Conservation (phyloP, 2,797 vertebrate genomes). For the Petrocephalus sullivani region DNA sequence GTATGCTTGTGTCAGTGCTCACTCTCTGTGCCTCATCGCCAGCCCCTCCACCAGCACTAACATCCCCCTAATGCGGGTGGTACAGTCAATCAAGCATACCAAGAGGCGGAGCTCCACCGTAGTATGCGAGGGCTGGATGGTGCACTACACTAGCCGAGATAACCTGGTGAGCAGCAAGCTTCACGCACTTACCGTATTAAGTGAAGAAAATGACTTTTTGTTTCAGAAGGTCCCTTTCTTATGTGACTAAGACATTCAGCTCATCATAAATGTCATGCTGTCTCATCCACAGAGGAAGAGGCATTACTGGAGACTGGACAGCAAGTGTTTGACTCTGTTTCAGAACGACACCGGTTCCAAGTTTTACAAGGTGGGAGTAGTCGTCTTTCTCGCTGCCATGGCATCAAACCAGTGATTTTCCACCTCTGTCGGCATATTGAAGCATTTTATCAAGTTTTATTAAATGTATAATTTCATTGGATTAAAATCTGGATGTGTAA, state of each 20-base stretch:
- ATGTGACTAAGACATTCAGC: neutral
- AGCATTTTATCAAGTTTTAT: neutral
- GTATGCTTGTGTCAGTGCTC: neutral
- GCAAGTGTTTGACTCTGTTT: slow-evolving; percentile 74
- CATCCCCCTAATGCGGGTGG: slow-evolving; percentile 78
- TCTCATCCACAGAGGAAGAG: slow-evolving; percentile 64
- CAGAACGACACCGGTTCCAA: slow-evolving; percentile 76
- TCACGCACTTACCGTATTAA: neutral
- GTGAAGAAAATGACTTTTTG: neutral
- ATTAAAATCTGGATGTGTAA: neutral
- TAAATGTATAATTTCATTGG: neutral
- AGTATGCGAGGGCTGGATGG: slow-evolving; percentile 79
- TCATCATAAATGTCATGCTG: neutral
- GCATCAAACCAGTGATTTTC: neutral
- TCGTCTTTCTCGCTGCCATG: neutral
- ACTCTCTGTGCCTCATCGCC: slow-evolving; percentile 11
- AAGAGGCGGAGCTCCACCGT: slow-evolving; percentile 75
- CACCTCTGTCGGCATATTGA: neutral
- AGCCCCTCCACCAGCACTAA: slow-evolving; percentile 75
- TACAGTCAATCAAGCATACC: slow-evolving; percentile 77
- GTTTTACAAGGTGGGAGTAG: slow-evolving; percentile 70
- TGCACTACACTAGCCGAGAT: slow-evolving; percentile 75
- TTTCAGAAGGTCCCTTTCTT: neutral
- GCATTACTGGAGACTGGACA: slow-evolving; percentile 78
- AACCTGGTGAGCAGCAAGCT: slow-evolving; percentile 66